Base-by-base conservation (phyloP, 1,140 invertebrate species). In the Saccostrea echinata region DNA sequence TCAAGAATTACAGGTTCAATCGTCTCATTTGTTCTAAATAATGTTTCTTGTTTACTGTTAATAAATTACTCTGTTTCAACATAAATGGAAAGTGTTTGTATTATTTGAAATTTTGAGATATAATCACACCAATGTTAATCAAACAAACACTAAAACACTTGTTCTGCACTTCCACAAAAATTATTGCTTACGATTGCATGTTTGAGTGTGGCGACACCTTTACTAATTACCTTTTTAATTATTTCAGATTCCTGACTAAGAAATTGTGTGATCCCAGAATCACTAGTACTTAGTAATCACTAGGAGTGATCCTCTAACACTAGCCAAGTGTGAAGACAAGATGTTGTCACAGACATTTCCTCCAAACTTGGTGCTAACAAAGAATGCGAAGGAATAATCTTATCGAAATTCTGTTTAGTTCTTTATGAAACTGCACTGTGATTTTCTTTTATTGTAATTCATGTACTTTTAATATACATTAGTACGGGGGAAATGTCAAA, bases 161-260 rank as follows among this genome's bases (percentile, higher is more conserved):
- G 3, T 18, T 11, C 55, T 61, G 55, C 55, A 61, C 55, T 61
- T n/a, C 55, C 55, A 61, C 55, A 61, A 16, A 13, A 21, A 6
- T 57, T 57, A n/a, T n/a, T 13, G 18, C n/a, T 61, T n/a, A 21
- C 6, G 16, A 33, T 27, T 76, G 68, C 27, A 76, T 76, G 24
- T 76, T 30, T 61, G 55, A 21, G 55, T 61, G 55, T 12, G 11
- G 27, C 33, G 6, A 18, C 68, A 33, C 68, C 27, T 24, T 30
- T 76, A 76, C 27, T 76, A 76, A 76, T 76, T 33, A 24, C 68
- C 27, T 30, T 76, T n/a, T 76, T 33, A 76, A 30, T 76, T 76
- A 16, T 76, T 76, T 18, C 68, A 76, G 68, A 76, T 76, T 76
- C 68, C 12, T 27, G 30, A 33, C 16, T 68, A 68, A 68, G 64